Evolutionary conservation across 2,797 vertebrate genomes (phyloP), one percentile per base, ranked within the genome.

Genomic region (Podarcis lilfordi): DNA sequence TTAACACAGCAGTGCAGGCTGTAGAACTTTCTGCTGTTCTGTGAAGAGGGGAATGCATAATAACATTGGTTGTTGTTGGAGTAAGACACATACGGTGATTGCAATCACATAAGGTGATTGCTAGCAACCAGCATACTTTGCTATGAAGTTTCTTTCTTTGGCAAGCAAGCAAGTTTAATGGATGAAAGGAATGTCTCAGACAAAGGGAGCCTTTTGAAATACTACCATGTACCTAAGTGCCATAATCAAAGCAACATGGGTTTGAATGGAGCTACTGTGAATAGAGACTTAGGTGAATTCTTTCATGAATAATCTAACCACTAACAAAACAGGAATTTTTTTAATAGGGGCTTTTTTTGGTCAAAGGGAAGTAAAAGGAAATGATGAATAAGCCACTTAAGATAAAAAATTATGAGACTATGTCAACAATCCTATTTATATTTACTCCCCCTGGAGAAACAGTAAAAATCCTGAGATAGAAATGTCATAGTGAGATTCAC

Each of bases 101-200:
- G 37, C 37, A 37, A 37, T 37, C 37, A 37, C 23, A 79, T 32
- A 59, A 71, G 35, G 64, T 43, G 25, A 83, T 21, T 29, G n/a
- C 61, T 71, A 77, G 64, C 10, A 77, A 55, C 32, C 50, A 61
- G 32, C 7, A 27, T 19, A 32, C 32, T 79, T 68, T 37, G 6
- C 74, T 69, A 71, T 77, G 25, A 84, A 88, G 74, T 83, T 78
- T 86, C 59, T 13, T 35, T 86, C n/a, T 71, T 43, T 85, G 37
- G 55, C 50, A 66, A 74, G 50, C 50, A 85, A 80, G 27, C 29
- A n/a, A 8, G 27, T 23, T 72, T 66, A 74, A 85, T 43, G 29
- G 37, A 80, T 35, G 45, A 61, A 89, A 85, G 27, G 45, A 72
- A 79, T 35, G 27, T 29, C 50, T 64, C 21, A 75, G 87, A 80